phyloP scores from a whole-genome alignment of 2,113 vertebrate genomes.

The Nicator chloris region DNA sequence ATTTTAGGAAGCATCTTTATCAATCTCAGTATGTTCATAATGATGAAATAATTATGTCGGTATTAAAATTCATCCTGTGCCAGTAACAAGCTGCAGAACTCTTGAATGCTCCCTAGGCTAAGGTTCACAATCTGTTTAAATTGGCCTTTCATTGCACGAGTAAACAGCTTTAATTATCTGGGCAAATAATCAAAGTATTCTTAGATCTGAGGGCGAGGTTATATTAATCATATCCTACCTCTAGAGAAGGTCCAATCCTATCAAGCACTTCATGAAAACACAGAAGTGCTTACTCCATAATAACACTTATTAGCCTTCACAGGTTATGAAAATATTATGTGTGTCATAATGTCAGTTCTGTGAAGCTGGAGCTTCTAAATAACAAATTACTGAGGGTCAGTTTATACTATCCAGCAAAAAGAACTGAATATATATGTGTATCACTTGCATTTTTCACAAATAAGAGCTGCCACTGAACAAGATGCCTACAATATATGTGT shows the following conservation, averaged over 20 bases:
- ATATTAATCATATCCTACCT: conserved; percentile 40
- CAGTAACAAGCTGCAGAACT: conserved; percentile 33
- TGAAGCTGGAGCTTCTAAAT: not conserved
- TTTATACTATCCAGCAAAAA: not conserved
- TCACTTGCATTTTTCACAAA: not conserved
- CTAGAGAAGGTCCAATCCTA: conserved; percentile 26
- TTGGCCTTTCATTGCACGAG: conserved; percentile 25
- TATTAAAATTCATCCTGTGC: conserved; percentile 50
- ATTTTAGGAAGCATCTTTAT: conserved; percentile 13
- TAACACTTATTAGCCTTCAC: not conserved
- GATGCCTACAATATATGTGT: not conserved
- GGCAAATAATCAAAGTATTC: conserved; percentile 43
- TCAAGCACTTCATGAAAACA: not conserved
- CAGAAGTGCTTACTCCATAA: not conserved
- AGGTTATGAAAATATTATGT: conserved; percentile 32
- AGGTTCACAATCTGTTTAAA: conserved; percentile 59
- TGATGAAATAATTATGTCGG: conserved; percentile 43
- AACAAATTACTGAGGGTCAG: not conserved
- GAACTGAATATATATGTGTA: not conserved
- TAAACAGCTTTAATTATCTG: conserved; percentile 55
- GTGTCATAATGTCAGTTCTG: not conserved
- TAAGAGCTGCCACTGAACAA: not conserved
- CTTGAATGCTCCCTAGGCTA: conserved; percentile 36
- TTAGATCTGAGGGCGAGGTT: not conserved
- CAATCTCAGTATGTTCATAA: conserved; percentile 1